Conservation (phyloP, 1,140 invertebrate species). For the Apis dorsata region DNA sequence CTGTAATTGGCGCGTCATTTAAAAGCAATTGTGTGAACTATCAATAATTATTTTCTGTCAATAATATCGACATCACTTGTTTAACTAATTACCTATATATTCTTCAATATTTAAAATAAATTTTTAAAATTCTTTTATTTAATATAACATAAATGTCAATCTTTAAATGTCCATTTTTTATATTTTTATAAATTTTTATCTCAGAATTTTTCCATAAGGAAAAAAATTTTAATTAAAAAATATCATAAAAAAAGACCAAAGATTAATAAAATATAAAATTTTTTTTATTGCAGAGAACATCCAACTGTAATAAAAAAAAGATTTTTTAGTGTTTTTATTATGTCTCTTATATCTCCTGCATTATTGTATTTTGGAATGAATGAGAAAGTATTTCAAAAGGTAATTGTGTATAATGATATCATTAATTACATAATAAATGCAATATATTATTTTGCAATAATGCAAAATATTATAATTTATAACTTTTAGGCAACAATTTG, state of each 20-base stretch:
- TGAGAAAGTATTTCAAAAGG: constrained; percentile 82
- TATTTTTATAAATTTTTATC: background rate
- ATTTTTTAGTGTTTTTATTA: constrained; percentile 91
- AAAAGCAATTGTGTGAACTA: background rate
- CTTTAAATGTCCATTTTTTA: constrained; percentile 44
- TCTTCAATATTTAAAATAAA: background rate
- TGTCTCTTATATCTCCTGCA: constrained; percentile 89
- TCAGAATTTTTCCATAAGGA: background rate
- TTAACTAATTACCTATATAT: background rate
- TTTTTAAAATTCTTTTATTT: background rate
- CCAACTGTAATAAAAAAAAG: constrained; percentile 93
- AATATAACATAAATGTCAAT: constrained; percentile 3
- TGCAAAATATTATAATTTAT: constrained; percentile 12
- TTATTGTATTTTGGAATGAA: constrained; percentile 87
- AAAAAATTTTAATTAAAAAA: background rate
- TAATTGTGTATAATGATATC: constrained; percentile 61
- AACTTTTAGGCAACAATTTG: constrained; percentile 82
- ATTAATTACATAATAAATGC: background rate
- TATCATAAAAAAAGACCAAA: background rate
- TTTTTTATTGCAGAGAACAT: constrained; percentile 86
- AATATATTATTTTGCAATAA: too few species aligned
- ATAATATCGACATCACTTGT: background rate
- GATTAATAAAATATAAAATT: background rate
- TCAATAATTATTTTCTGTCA: background rate
- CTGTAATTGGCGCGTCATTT: constrained; percentile 20